Base-by-base conservation (phyloP, 2,113 vertebrate genomes). In the Esox niger region DNA sequence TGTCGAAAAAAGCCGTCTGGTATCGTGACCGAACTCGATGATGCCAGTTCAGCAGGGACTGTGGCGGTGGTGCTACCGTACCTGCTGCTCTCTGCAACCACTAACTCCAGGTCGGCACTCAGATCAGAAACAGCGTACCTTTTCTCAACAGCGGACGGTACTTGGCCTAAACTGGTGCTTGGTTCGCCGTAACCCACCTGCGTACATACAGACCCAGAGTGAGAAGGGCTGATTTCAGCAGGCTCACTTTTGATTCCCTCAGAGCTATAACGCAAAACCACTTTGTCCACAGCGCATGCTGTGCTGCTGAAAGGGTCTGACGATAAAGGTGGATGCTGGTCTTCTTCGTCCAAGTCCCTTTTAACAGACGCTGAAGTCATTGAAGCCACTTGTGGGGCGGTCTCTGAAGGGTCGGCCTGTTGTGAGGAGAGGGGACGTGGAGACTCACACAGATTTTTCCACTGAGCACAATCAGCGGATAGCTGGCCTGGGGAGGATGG, bases 231-330 rank as follows among this genome's bases (percentile, higher is more conserved):
- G 20, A 4, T 35, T 8, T 73, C 64, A 33, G 15, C 2, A 30
- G 64, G 70, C 47, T 73, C 70, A 6, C 21, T 31, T 55, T 73
- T 73, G 25, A 73, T 49, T 15, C 31, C 64, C 35, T 49, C 59
- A 29, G 31, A 13, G 38, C 26, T 27, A 59, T 27, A 59, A 17
- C 31, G 57, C 9, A 59, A 20, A 30, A 30, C 57, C 27, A 62
- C 46, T 27, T 56, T 46, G 1, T 60, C 46, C 58, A 71, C 52
- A 35, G 31, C 7, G 32, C 26, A 62, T 38, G 23, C 13, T 43
- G 38, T 17, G 38, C 38, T 73, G 49, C 57, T 38, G 38, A 73
- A 73, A 21, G 46, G 23, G 8, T 33, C 4, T 38, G 31, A 29
- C 38, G 31, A 20, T 4, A 23, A 27, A 58, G 33, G 62, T 2